Evolutionary conservation across 2,797 vertebrate genomes (phyloP), one percentile per base, ranked within the genome.

Genomic region (Phataginus tetradactyla): DNA sequence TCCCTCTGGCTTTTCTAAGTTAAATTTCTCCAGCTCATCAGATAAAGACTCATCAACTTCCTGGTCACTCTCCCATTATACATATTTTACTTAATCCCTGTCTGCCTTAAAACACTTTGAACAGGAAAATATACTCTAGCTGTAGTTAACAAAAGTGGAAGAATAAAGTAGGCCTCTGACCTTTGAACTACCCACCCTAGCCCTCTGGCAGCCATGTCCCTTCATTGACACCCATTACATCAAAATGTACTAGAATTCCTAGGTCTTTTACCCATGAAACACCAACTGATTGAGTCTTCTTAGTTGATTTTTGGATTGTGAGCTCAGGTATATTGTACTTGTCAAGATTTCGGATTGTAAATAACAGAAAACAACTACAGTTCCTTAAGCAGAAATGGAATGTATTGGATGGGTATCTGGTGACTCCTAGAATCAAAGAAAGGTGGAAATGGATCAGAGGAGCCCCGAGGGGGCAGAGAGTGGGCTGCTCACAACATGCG

Each of bases 331-430:
- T 51, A 25, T 63, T 34, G 20, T 88, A 74, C 12, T 66, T 72
- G 63, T 23, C 20, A 91, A 71, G 29, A 34, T 64, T 66, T 29
- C 83, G 91, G 20, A 78, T 59, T 77, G 1, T 83, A 87, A 86
- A 83, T 81, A 86, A 83, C 81, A 68, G 51, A 79, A 87, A 53
- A 7, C 1, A 37, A 45, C 32, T 64, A 49, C 4, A 7, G 37
- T 91, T 87, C 68, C 72, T 84, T 74, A 91, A 51, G 49, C 78
- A 93, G 25, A 88, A 84, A 84, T 53, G 42, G n/a, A 59, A 64
- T 87, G 27, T 59, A 66, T 4, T 79, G 13, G 57, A 72, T 66
- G 8, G 37, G 13, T 51, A 64, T 71, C 64, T 53, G 29, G 13
- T 42, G 37, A n/a, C 37, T 63, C 63, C 15, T 69, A 75, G 51